phyloP scores from a whole-genome alignment of 2,113 vertebrate genomes.

The Silurus glanis region DNA sequence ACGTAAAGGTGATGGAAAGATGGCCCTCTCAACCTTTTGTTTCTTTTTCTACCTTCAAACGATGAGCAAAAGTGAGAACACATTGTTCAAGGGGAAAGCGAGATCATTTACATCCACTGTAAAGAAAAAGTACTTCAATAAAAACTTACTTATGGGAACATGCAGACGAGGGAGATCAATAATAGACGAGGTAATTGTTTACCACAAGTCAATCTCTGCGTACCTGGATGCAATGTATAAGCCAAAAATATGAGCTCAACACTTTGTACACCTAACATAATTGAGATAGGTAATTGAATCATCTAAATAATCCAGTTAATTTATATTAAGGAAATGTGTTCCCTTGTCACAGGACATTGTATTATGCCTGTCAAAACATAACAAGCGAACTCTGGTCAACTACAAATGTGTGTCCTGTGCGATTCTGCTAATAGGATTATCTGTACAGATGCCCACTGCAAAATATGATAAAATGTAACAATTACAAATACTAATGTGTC shows the following conservation, averaged over 20 bases:
- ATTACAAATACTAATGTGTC: constrained; percentile 73
- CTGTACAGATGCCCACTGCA: constrained; percentile 59
- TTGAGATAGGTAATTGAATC: constrained; percentile 63
- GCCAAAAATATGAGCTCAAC: constrained; percentile 49
- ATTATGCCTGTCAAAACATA: constrained; percentile 67
- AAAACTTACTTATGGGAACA: constrained; percentile 63
- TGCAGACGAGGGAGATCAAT: constrained; percentile 71
- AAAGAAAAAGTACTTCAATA: constrained; percentile 73
- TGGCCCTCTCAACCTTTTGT: constrained; percentile 6
- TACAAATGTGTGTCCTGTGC: constrained; percentile 64
- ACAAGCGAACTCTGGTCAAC: constrained; percentile 70
- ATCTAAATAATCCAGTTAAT: constrained; percentile 68
- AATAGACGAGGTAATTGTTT: constrained; percentile 74
- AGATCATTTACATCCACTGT: constrained; percentile 56
- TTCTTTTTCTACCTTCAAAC: background rate
- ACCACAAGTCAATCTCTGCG: constrained; percentile 63
- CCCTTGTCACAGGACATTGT: constrained; percentile 69
- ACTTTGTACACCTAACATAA: constrained; percentile 52
- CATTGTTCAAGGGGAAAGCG: constrained; percentile 50
- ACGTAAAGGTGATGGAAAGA: constrained; percentile 23
- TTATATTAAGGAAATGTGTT: constrained; percentile 70
- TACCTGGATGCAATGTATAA: constrained; percentile 62
- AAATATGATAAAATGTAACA: constrained; percentile 72
- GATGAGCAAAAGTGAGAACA: constrained; percentile 6
- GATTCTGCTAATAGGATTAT: constrained; percentile 67